A percentile compares a stretch with the other conserved stretches of the same genome.
Evolutionary conservation across 2,888 invertebrate species (phyloP).

Genomic region (Agrochola lota): DNA sequence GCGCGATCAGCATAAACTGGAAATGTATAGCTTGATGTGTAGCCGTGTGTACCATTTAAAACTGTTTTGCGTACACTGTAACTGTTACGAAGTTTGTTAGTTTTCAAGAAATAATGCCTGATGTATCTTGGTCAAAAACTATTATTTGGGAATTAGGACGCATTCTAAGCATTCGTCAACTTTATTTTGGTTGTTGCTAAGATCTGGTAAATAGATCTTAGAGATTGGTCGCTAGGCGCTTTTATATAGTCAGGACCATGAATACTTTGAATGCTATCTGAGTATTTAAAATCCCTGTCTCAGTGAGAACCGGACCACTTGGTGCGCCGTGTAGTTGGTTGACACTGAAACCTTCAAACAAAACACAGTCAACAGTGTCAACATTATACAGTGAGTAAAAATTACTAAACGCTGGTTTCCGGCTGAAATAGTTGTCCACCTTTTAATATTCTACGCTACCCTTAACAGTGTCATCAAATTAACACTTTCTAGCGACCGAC

Average conservation of each 20-base stretch:
- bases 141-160: neutral
- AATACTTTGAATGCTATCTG: neutral
- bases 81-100: neutral
- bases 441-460: constrained; percentile 12
- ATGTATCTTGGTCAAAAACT: neutral
- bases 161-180: neutral
- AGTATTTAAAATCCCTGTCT: neutral
- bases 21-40: too few relatives aligned
- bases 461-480: neutral
- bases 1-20: too few relatives aligned
- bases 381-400: neutral
- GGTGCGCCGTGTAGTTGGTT: neutral
- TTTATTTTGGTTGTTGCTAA: neutral
- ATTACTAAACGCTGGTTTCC: neutral
- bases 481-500: constrained; percentile 6
- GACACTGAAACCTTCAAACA: neutral
- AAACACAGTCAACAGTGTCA: neutral
- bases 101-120: neutral
- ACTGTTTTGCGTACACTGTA: neutral
- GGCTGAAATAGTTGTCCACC: neutral
- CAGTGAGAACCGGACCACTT: neutral
- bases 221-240: neutral
- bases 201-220: neutral
- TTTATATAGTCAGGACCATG: neutral
- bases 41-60: neutral